Conservation (phyloP, 2,888 invertebrate species). For the Aromia moschata region DNA sequence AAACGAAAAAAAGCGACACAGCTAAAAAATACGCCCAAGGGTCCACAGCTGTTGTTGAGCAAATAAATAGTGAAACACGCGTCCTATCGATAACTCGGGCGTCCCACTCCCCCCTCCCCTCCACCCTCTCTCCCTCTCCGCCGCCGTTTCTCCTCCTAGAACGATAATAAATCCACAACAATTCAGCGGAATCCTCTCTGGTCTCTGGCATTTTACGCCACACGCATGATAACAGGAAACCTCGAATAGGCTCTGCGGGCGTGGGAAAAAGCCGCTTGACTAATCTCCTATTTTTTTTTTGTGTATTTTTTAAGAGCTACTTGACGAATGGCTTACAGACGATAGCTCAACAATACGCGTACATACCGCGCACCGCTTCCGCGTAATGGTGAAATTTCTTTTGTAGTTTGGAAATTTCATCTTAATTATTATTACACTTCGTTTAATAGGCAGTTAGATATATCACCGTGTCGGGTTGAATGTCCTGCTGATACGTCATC, state of each 20-base stretch:
- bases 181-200: background rate
- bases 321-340: background rate
- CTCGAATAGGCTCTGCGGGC: background rate
- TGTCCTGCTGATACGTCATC: background rate
- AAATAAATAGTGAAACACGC: background rate
- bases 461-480: slow-evolving; percentile 3
- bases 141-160: background rate
- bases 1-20: too few species aligned
- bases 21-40: too few species aligned
- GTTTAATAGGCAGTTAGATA: slow-evolving; percentile 7
- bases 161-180: slow-evolving; percentile 3
- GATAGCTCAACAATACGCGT: background rate
- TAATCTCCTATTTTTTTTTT: too few species aligned
- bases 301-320: too few species aligned
- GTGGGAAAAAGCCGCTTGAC: background rate
- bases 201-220: background rate
- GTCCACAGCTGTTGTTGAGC: background rate
- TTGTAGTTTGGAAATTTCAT: background rate
- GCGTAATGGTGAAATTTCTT: background rate
- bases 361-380: too few species aligned
- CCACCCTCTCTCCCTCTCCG: background rate
- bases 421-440: slow-evolving; percentile 6
- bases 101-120: too few species aligned
- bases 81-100: too few species aligned
- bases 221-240: background rate